Conservation (phyloP, 2,888 invertebrate genomes). For the Hypolimnas misippus region DNA sequence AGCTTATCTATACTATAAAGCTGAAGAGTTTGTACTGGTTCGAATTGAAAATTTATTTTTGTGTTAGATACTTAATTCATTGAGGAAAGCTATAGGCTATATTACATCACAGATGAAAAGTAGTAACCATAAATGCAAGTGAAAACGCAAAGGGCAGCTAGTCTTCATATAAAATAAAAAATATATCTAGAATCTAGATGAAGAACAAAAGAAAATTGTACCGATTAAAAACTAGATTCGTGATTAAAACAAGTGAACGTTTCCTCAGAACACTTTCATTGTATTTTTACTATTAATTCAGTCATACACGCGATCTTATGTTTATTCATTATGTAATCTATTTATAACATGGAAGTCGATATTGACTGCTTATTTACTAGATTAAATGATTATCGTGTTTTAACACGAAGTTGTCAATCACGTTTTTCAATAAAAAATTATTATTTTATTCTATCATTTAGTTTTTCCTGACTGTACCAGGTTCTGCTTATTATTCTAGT, state of each 20-base stretch:
- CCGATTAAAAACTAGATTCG: slow-evolving; percentile 9
- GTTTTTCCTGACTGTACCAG: no score
- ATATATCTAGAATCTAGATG: not conserved
- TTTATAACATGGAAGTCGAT: slow-evolving; percentile 13
- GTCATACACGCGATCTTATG: slow-evolving; percentile 28
- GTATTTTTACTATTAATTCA: slow-evolving; percentile 29
- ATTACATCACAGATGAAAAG: no score
- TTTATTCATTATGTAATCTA: slow-evolving; percentile 18
- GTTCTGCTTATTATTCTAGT: no score
- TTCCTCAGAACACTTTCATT: slow-evolving; percentile 38
- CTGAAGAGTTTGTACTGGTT: no score
- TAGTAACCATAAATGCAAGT: no score
- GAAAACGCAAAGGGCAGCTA: no score
- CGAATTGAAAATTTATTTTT: no score
- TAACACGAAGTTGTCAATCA: not conserved
- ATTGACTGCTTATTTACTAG: not conserved
- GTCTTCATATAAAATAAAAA: not conserved
- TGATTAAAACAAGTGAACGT: slow-evolving; percentile 29
- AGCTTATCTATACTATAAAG: no score
- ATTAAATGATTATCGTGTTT: not conserved
- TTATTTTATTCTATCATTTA: no score
- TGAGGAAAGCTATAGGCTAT: no score
- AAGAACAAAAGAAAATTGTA: not conserved
- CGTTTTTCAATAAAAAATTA: not conserved
- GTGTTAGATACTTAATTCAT: no score